Evolutionary conservation across 1,140 invertebrate species (phyloP), one percentile per base, ranked within the genome.

Genomic region (Trichoplusia ni): DNA sequence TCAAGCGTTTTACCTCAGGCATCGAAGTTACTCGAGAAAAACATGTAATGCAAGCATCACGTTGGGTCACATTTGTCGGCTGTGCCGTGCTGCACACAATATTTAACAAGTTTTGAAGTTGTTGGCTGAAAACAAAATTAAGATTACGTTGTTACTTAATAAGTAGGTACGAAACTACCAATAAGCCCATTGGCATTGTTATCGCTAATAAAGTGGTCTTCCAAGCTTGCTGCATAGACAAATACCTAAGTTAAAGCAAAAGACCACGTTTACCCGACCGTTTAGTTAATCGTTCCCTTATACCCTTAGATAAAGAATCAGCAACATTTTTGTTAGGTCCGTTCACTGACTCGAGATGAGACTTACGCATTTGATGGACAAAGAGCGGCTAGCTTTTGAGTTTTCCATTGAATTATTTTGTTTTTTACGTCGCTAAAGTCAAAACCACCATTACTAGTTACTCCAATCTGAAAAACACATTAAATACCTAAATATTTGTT

Each of bases 61-160:
- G 84, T 23, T 81, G 47, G 35, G 91, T 91, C 2, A 90, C 85
- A 73, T 91, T 91, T 4, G 87, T 87, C 18, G 90, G 85, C 71
- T 92, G 91, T 8, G 91, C 91, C 23, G 89, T 91, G 63, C 90
- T 92, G 68, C 91, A 92, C 21, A 91, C 86, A n/a, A 92, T 62
- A 70, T 91, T 92, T 2, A 92, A 66, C 47, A 92, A 78, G 73
- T 90, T 91, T 66, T 92, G 84, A 11, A 92, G 67, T 66, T 86
- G 82, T 2, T 69, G 71, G 19, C 91, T 91, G 66, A 62, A 79
- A 81, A 29, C 4, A 19, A 13, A 62, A 40, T 1, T 8, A 47
- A 18, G 0, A 19, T 19, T 33, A 46, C 1, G 38, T 13, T 4
- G 13, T 40, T 13, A 40, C 4, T 40, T 40, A 16, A 40, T 40